These are phyloP conservation scores for Campylomormyrus tamandua DNA, from an alignment of 2,113 vertebrate genomes.

Conservation along the genomic window DNA sequence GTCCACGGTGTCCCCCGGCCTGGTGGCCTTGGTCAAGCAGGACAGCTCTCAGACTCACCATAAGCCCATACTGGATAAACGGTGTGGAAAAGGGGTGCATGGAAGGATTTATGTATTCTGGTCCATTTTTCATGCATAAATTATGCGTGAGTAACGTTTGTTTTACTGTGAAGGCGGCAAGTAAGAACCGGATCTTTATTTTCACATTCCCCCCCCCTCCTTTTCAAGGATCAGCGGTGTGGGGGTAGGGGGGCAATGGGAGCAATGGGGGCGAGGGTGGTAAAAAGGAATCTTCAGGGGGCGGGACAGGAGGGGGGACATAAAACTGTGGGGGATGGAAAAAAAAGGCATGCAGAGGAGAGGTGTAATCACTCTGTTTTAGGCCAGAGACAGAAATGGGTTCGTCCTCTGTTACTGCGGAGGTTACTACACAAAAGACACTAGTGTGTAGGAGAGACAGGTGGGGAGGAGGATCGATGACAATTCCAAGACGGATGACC, in stretches of 20 bases:
- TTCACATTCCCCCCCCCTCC: not conserved
- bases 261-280: not conserved
- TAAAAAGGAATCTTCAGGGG: constrained; percentile 2
- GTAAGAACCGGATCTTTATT: not conserved
- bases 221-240: not conserved
- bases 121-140: not conserved
- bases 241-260: not conserved
- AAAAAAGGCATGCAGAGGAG: not conserved
- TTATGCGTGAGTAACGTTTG: not conserved
- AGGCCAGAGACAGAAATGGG: not conserved
- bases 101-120: not conserved
- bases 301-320: not conserved
- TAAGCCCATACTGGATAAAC: not conserved
- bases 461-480: not conserved
- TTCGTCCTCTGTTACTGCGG: not conserved
- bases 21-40: not conserved
- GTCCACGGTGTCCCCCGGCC: not conserved
- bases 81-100: not conserved
- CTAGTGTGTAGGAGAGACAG: not conserved
- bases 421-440: not conserved
- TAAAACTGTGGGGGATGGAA: not conserved
- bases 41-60: not conserved
- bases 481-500: not conserved
- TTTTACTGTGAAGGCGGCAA: not conserved
- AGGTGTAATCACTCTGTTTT: not conserved